Evolutionary conservation across 1,140 invertebrate species (phyloP).

Genomic region (Ceratina calcarata): DNA sequence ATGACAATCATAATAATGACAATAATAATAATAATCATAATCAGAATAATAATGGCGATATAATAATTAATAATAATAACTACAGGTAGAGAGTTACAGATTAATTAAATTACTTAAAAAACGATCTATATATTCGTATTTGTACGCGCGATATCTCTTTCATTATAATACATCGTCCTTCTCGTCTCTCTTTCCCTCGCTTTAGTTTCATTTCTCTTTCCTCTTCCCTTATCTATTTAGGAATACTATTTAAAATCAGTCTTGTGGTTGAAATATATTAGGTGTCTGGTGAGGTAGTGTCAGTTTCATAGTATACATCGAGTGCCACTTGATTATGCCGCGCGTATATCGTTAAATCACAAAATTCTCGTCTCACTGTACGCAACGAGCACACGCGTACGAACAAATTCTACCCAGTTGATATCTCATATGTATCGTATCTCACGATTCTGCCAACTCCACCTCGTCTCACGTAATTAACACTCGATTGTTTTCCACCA

Average conservation of each 20-base stretch:
- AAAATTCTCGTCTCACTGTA: not conserved
- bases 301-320: constrained; percentile 79
- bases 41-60: constrained; percentile 44
- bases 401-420: not conserved
- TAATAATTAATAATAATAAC: constrained; percentile 54
- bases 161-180: constrained; percentile 37
- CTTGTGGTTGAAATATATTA: constrained; percentile 80
- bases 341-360: constrained; percentile 15
- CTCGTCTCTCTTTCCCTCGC: not conserved
- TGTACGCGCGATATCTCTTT: constrained; percentile 62
- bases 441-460: not conserved
- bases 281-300: constrained; percentile 80
- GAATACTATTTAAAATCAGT: constrained; percentile 81
- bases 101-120: constrained; percentile 65
- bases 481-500: too few relatives aligned
- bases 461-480: not conserved
- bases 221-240: constrained; percentile 74
- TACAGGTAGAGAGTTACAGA: constrained; percentile 54
- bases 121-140: constrained; percentile 65
- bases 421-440: too few relatives aligned
- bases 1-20: constrained; percentile 25
- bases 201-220: constrained; percentile 43
- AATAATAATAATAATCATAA: constrained; percentile 36
- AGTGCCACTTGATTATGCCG: constrained; percentile 60
- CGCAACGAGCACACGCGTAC: not conserved